Base-by-base conservation (phyloP, 2,113 vertebrate species). In the Trichechus manatus region DNA sequence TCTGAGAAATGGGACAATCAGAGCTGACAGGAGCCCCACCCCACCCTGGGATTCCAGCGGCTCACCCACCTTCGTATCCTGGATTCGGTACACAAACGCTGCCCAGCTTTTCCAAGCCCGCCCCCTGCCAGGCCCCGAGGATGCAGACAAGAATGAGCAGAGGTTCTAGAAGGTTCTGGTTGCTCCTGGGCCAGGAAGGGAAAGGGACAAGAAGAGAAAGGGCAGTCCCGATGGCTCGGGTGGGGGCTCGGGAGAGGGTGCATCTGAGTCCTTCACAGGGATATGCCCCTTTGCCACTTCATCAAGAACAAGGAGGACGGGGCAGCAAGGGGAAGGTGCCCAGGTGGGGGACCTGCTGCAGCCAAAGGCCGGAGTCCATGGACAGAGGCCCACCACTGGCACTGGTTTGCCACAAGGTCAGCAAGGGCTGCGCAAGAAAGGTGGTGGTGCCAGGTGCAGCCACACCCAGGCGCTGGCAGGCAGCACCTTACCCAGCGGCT, bases 41-140 rank as follows among this genome's bases (percentile, higher is more conserved):
- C 47, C 10, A 47, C 47, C 47, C 7, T 47, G 9, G 9, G 47
- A 22, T 14, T 10, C n/a, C 0, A 13, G 5, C 31, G 20, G n/a
- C 47, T 6, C 2, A 0, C 13, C 2, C 9, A 7, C 39, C 33
- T 4, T 0, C 13, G n/a, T 2, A 9, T 2, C 9, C 10, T 10
- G 23, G 39, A 20, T 74, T n/a, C 1, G 0, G 9, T 11, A 17
- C 33, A 22, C 15, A 11, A 2, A 17, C 4, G 0, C 53, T 5
- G 2, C 42, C 4, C 47, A 0, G 2, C 53, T 61, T 50, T 77
- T 27, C n/a, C 6, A 53, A 4, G 25, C 64, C 2, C 47, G 8
- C 19, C 36, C 61, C 6, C 0, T 13, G 27, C 10, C 64, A 4
- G 15, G 31, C 4, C 31, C 91, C 5, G 4, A 1, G 5, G 17